Percentiles rank a stretch among this genome's conserved stretches.
Conservation (phyloP, 2,888 invertebrate genomes). For the Eledone cirrhosa region DNA sequence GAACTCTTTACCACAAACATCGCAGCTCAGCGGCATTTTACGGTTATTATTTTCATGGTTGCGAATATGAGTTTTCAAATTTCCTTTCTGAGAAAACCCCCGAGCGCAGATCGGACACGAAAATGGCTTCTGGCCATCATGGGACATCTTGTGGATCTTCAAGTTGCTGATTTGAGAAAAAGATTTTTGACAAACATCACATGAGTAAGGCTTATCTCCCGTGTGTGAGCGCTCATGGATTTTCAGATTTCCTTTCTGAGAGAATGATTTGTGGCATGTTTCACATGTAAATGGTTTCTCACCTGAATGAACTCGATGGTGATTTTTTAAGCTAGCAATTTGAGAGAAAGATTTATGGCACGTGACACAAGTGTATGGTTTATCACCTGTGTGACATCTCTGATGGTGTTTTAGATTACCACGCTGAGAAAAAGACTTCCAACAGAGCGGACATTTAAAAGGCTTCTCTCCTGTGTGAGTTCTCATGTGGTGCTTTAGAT, state of each 20-base stretch:
- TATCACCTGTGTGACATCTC: slow-evolving; percentile 21
- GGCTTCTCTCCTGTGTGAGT: slow-evolving; percentile 22
- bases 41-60: slow-evolving; percentile 8
- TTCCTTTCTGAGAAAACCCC: not conserved
- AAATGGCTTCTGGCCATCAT: slow-evolving; percentile 20
- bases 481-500: slow-evolving; percentile 19
- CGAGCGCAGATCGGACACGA: not conserved
- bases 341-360: slow-evolving; percentile 12
- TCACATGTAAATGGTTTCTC: slow-evolving; percentile 20
- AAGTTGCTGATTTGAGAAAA: slow-evolving; percentile 9
- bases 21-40: not conserved
- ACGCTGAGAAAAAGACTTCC: slow-evolving; percentile 11
- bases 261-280: slow-evolving; percentile 12
- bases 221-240: slow-evolving; percentile 14
- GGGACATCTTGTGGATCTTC: not conserved
- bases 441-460: slow-evolving; percentile 16
- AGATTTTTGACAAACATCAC: slow-evolving; percentile 16
- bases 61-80: slow-evolving; percentile 15
- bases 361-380: slow-evolving; percentile 5
- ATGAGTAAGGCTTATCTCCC: slow-evolving; percentile 19
- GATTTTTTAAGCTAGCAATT: slow-evolving; percentile 4
- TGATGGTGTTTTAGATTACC: slow-evolving; percentile 4
- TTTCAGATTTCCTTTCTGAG: slow-evolving; percentile 8
- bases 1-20: slow-evolving; percentile 15
- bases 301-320: slow-evolving; percentile 14